A percentile compares a stretch with the other conserved stretches of the same genome.
These are phyloP conservation scores for Nesidiocoris tenuis DNA, from an alignment of 2,888 invertebrate genomes.

Conservation along the genomic window DNA sequence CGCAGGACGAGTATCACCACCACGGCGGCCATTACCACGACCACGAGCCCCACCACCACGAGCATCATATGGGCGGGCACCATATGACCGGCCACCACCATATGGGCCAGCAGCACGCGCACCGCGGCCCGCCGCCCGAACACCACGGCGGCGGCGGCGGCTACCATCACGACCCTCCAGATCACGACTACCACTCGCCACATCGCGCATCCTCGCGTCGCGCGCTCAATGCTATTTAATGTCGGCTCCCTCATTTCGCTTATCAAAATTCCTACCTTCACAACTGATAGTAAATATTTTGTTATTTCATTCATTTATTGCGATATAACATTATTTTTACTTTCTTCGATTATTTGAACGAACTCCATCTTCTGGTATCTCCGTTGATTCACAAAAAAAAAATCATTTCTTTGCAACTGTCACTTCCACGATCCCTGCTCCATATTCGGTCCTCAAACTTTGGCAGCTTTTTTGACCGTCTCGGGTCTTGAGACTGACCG, in stretches of 20 bases:
- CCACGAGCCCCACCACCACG: conserved; percentile 37
- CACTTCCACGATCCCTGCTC: too few relatives aligned
- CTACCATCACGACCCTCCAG: conserved; percentile 44
- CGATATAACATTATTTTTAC: background rate
- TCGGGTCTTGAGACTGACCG: too few relatives aligned
- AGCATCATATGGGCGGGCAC: conserved; percentile 52
- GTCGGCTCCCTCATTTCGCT: conserved; percentile 47
- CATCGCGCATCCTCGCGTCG: conserved; percentile 65
- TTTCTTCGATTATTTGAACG: too few relatives aligned
- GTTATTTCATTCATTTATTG: too few relatives aligned
- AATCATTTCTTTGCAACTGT: too few relatives aligned
- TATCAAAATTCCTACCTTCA: conserved; percentile 38
- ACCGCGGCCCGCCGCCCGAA: conserved; percentile 31
- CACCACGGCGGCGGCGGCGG: conserved; percentile 16
- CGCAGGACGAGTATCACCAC: conserved; percentile 35
- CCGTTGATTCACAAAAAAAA: too few relatives aligned
- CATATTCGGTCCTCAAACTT: too few relatives aligned
- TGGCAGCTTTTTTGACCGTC: too few relatives aligned
- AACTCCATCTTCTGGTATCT: too few relatives aligned
- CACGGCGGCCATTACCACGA: conserved; percentile 11
- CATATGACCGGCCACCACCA: conserved; percentile 39
- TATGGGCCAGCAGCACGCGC: conserved; percentile 53
- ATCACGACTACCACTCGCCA: conserved; percentile 56
- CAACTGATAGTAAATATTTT: too few relatives aligned
- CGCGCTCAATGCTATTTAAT: conserved; percentile 74